phyloP scores from a whole-genome alignment of 2,888 invertebrate genomes.

The Clepsis dumicolana region DNA sequence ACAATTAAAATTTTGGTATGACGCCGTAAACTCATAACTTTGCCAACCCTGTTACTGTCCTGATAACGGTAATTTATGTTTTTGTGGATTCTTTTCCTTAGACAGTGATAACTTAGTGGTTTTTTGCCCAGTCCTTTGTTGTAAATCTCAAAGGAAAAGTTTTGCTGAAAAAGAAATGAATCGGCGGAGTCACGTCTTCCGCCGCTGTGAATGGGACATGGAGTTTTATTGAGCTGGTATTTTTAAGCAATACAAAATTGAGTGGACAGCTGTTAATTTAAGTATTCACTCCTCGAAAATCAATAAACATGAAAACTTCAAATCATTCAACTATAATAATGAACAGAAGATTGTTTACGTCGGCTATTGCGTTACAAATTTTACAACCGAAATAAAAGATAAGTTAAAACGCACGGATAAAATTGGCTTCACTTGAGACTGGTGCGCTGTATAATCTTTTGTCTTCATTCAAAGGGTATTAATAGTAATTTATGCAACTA shows the following conservation, averaged over 20 bases:
- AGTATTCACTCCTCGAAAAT: neutral
- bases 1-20: constrained; percentile 52
- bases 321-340: no score
- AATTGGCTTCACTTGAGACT: no score
- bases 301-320: neutral
- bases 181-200: constrained; percentile 27
- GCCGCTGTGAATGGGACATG: constrained; percentile 14
- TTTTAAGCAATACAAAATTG: neutral
- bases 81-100: constrained; percentile 41
- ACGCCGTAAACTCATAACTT: constrained; percentile 44
- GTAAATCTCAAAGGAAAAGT: constrained; percentile 39
- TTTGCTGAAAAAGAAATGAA: constrained; percentile 30
- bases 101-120: constrained; percentile 40
- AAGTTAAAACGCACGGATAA: no score
- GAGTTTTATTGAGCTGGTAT: constrained; percentile 12
- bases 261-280: neutral
- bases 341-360: neutral
- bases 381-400: no score
- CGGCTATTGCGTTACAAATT: neutral
- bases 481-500: no score
- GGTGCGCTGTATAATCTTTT: no score
- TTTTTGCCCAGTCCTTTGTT: constrained; percentile 38
- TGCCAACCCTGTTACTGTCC: constrained; percentile 40
- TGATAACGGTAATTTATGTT: constrained; percentile 40
- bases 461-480: no score